A percentile compares a stretch with the other conserved stretches of the same genome.
Evolutionary conservation across 2,888 invertebrate genomes (phyloP).

Genomic region (Aphrophora alni): DNA sequence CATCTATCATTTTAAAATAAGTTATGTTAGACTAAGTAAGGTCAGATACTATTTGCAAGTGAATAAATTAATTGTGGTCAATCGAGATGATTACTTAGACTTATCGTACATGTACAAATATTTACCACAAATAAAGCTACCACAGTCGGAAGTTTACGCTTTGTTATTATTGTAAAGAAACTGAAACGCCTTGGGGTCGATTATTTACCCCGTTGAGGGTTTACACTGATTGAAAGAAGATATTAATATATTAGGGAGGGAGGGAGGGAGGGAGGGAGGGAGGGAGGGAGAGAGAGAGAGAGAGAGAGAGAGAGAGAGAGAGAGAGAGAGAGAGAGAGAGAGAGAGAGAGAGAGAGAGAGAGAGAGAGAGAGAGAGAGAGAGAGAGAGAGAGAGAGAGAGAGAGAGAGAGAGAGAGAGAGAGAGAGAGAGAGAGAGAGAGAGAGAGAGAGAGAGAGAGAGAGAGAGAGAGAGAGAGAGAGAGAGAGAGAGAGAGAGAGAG

Average conservation of each 20-base stretch:
- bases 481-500: slow-evolving; percentile 14
- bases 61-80: too few species aligned
- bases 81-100: too few species aligned
- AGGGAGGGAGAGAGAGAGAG: neutral
- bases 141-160: too few species aligned
- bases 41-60: too few species aligned
- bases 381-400: slow-evolving; percentile 20
- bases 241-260: neutral
- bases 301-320: neutral
- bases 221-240: too few species aligned
- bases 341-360: neutral
- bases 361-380: neutral
- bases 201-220: too few species aligned
- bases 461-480: slow-evolving; percentile 11
- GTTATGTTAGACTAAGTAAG: too few species aligned
- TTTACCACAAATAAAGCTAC: too few species aligned
- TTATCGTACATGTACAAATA: too few species aligned
- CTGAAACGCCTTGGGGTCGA: too few species aligned
- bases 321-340: neutral
- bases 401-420: slow-evolving; percentile 3
- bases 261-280: neutral
- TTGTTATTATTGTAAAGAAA: too few species aligned
- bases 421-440: neutral
- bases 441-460: slow-evolving; percentile 2
- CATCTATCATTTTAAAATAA: too few species aligned